These are phyloP conservation scores for Mycetomoellerius zeteki DNA, from an alignment of 1,140 invertebrate species.

Conservation along the genomic window DNA sequence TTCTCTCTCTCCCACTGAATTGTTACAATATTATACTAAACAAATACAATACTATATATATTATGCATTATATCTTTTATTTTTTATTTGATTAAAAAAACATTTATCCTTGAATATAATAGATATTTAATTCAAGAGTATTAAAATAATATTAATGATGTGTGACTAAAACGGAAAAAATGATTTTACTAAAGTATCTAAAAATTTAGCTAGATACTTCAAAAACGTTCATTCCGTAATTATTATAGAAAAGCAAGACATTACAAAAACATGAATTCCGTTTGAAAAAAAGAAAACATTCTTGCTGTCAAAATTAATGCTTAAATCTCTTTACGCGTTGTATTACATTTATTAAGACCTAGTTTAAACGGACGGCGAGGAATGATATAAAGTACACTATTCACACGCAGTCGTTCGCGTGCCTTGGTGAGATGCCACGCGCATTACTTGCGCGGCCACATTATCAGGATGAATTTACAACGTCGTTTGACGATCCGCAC, in stretches of 20 bases:
- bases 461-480: slow-evolving; percentile 62
- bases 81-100: not conserved
- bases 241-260: not conserved
- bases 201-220: too few relatives aligned
- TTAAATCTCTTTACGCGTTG: not conserved
- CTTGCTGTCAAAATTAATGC: not conserved
- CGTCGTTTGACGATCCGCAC: slow-evolving; percentile 54
- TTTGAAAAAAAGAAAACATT: not conserved
- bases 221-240: too few relatives aligned
- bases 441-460: slow-evolving; percentile 15
- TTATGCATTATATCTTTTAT: not conserved
- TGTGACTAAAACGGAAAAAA: not conserved
- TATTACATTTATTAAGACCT: slow-evolving; percentile 17
- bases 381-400: slow-evolving; percentile 18
- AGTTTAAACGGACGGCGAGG: not conserved
- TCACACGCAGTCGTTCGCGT: not conserved
- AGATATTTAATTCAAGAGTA: not conserved
- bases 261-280: not conserved
- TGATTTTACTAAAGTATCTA: too few relatives aligned
- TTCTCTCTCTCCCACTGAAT: not conserved
- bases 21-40: not conserved
- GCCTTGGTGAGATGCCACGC: slow-evolving; percentile 22
- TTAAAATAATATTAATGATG: not conserved
- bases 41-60: not conserved
- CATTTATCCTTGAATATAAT: not conserved